A percentile compares a stretch with the other conserved stretches of the same genome.
phyloP scores from a whole-genome alignment of 2,888 invertebrate species.

The Colostygia pectinataria region DNA sequence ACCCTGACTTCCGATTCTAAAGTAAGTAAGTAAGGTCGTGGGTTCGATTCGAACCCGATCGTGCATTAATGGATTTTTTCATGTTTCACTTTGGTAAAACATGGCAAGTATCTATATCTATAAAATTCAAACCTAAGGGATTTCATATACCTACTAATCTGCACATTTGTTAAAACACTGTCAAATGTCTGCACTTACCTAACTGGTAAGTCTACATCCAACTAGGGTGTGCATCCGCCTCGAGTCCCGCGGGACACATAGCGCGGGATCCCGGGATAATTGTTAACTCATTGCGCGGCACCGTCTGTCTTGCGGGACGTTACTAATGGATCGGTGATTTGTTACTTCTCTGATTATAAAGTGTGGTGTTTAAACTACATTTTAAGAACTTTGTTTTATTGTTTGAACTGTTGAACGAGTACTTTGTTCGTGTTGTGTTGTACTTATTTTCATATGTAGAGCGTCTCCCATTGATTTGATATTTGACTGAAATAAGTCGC shows the following conservation, averaged over 20 bases:
- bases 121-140: too few relatives aligned
- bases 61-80: too few relatives aligned
- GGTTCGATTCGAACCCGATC: too few relatives aligned
- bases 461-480: too few relatives aligned
- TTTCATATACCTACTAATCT: too few relatives aligned
- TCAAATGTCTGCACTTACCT: neutral
- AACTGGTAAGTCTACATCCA: conserved; percentile 24
- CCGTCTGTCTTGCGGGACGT: conserved; percentile 61
- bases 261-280: conserved; percentile 57
- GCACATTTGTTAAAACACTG: neutral
- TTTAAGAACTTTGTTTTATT: conserved; percentile 20
- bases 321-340: conserved; percentile 70
- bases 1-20: too few relatives aligned
- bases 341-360: conserved; percentile 43
- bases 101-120: too few relatives aligned
- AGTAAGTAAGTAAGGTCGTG: too few relatives aligned
- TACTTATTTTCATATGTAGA: too few relatives aligned
- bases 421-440: too few relatives aligned
- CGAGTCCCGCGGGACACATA: conserved; percentile 40
- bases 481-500: too few relatives aligned
- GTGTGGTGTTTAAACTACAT: conserved; percentile 21
- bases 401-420: neutral
- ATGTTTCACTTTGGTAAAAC: too few relatives aligned
- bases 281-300: conserved; percentile 63
- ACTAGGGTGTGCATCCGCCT: conserved; percentile 44